Evolutionary conservation across 2,113 vertebrate species (phyloP), one percentile per base, ranked within the genome.

Genomic region (Delphinus delphis): DNA sequence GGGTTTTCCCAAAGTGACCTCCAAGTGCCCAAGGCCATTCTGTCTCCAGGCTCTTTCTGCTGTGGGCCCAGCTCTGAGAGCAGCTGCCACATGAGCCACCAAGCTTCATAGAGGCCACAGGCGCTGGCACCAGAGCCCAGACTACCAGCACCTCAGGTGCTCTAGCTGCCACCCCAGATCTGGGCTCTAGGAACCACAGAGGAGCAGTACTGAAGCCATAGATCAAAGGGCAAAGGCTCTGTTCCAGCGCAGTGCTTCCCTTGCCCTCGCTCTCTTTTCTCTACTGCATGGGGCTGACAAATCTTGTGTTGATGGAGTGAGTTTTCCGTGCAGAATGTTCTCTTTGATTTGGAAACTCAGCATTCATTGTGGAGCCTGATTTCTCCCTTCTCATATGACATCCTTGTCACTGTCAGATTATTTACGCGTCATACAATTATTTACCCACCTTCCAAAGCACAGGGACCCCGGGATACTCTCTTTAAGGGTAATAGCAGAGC

Each of bases 241-340:
- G 36, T 23, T 36, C 31, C 55, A 73, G 31, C 7, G 8, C 8
- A 1, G 3, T 1, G 8, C 20, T 6, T 8, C 28, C 6, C 47
- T 38, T 25, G 36, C 9, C 53, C 83, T 44, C 1, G 0, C 12
- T n/a, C 58, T 25, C 44, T 65, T 62, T 38, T 8, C 76, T 87
- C 14, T 36, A 1, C 15, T 33, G 8, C 4, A 1, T 18, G 17
- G n/a, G 38, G 25, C 8, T 55, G 36, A 8, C 1, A 0, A 13
- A 20, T 33, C 68, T 92, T 88, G 55, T 55, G 28, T 6, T 38
- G 14, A 68, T 50, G 47, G 70, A 26, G 26, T 41, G 7, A 5
- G 47, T 62, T 88, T 92, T 88, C 60, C 10, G 21, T 4, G 28
- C 7, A 28, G 18, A 58, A 17, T 38, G 85, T 93, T 60, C 38